phyloP scores from a whole-genome alignment of 2,888 invertebrate species.

The Epistrophella euchroma region DNA sequence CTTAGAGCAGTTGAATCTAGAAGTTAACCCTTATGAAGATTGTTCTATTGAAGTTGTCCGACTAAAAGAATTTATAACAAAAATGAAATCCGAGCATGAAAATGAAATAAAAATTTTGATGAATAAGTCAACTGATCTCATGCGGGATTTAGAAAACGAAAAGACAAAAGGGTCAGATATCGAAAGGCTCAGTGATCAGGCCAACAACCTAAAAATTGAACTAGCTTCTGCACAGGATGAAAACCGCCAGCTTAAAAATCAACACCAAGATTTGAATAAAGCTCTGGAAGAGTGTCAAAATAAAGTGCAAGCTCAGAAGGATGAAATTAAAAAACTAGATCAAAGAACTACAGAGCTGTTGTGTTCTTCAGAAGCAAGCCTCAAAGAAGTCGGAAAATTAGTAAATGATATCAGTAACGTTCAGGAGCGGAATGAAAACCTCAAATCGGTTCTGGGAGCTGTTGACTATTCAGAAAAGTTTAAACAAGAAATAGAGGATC shows the following conservation, averaged over 20 bases:
- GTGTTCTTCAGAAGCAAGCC: slow-evolving; percentile 17
- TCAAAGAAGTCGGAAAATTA: slow-evolving; percentile 64
- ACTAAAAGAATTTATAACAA: not conserved
- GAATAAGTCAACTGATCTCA: slow-evolving; percentile 5
- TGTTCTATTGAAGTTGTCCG: slow-evolving; percentile 26
- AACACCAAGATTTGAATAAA: slow-evolving; percentile 43
- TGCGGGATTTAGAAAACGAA: slow-evolving; percentile 1
- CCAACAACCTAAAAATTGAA: not conserved
- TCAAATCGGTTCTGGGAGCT: slow-evolving; percentile 55
- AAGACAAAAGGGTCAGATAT: too few relatives aligned
- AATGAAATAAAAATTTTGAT: slow-evolving; percentile 9
- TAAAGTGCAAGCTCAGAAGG: slow-evolving; percentile 26
- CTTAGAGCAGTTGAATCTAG: not conserved
- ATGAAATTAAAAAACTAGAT: slow-evolving; percentile 9
- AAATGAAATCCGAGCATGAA: slow-evolving; percentile 22
- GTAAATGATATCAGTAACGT: slow-evolving; percentile 79
- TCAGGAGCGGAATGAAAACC: slow-evolving; percentile 67
- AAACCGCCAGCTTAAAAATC: slow-evolving; percentile 1
- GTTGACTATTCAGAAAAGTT: slow-evolving; percentile 56
- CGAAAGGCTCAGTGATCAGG: not conserved
- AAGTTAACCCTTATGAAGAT: not conserved
- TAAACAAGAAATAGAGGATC: slow-evolving; percentile 52
- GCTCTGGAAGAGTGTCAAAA: slow-evolving; percentile 33
- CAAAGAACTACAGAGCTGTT: slow-evolving; percentile 26
- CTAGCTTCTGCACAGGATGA: not conserved